Conservation (phyloP, 2,888 invertebrate genomes). For the Strigamia crassipes region DNA sequence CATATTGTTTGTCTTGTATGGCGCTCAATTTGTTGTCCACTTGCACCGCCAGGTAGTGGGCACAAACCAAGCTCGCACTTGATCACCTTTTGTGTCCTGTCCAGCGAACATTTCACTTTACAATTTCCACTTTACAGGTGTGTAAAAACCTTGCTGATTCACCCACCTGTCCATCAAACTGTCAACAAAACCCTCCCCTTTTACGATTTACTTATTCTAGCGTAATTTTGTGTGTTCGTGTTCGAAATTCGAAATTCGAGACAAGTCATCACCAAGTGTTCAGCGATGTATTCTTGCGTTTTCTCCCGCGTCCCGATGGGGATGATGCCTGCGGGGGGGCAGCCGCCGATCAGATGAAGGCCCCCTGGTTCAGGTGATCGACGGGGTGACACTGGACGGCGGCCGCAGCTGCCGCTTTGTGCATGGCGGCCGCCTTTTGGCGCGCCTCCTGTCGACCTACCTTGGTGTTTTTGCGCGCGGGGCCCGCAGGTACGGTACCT, state of each 20-base stretch:
- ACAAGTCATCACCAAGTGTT: slow-evolving; percentile 35
- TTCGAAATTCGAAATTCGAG: neutral
- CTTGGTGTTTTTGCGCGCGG: slow-evolving; percentile 74
- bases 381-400: slow-evolving; percentile 46
- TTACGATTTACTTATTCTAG: neutral
- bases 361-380: slow-evolving; percentile 49
- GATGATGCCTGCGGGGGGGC: slow-evolving; percentile 44
- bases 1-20: slow-evolving; percentile 46
- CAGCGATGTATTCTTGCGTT: slow-evolving; percentile 39
- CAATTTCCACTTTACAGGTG: neutral
- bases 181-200: neutral
- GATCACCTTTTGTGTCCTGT: neutral
- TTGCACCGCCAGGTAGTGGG: slow-evolving; percentile 14
- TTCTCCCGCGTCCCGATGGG: slow-evolving; percentile 43
- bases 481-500: slow-evolving; percentile 48
- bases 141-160: neutral
- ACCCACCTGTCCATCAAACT: neutral
- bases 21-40: slow-evolving; percentile 43
- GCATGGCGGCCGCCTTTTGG: slow-evolving; percentile 48
- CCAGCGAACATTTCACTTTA: neutral
- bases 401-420: slow-evolving; percentile 49
- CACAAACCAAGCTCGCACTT: slow-evolving; percentile 23
- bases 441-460: slow-evolving; percentile 69
- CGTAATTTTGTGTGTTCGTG: neutral
- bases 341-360: slow-evolving; percentile 50